Evolutionary conservation across 1,140 invertebrate genomes (phyloP).

Genomic region (Pentalonia nigronervosa): DNA sequence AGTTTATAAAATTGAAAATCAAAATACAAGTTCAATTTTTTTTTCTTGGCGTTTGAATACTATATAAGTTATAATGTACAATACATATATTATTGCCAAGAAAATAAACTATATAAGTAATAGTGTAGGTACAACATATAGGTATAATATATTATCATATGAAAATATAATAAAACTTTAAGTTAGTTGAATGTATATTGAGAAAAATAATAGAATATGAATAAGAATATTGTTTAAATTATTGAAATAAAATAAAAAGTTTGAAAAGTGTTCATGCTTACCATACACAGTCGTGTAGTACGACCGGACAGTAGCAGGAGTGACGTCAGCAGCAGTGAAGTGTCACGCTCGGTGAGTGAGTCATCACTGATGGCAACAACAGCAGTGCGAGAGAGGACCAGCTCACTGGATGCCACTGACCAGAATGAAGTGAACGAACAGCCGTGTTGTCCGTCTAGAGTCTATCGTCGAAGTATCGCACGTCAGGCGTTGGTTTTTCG

Average conservation of each 20-base stretch:
- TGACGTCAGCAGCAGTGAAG: background rate
- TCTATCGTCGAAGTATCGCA: slow-evolving; percentile 28
- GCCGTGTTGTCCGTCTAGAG: slow-evolving; percentile 17
- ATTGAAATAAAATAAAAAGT: background rate
- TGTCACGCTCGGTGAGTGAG: background rate
- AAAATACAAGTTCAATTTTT: background rate
- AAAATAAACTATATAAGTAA: background rate
- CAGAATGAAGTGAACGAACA: background rate
- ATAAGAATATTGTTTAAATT: background rate
- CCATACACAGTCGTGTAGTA: background rate
- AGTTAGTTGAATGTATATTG: background rate
- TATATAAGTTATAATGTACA: background rate
- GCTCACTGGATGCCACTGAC: background rate
- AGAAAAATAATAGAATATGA: background rate
- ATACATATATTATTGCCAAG: background rate
- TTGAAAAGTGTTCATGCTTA: slow-evolving; percentile 47
- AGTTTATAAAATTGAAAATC: background rate
- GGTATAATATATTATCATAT: background rate
- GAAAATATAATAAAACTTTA: background rate
- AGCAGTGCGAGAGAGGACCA: background rate
- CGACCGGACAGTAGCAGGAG: background rate
- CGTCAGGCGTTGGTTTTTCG: slow-evolving; percentile 44
- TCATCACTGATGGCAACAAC: background rate
- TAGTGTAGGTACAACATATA: background rate
- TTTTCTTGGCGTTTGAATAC: background rate